These are phyloP conservation scores for Sceloporus undulatus DNA, from an alignment of 2,113 vertebrate species.

Conservation along the genomic window DNA sequence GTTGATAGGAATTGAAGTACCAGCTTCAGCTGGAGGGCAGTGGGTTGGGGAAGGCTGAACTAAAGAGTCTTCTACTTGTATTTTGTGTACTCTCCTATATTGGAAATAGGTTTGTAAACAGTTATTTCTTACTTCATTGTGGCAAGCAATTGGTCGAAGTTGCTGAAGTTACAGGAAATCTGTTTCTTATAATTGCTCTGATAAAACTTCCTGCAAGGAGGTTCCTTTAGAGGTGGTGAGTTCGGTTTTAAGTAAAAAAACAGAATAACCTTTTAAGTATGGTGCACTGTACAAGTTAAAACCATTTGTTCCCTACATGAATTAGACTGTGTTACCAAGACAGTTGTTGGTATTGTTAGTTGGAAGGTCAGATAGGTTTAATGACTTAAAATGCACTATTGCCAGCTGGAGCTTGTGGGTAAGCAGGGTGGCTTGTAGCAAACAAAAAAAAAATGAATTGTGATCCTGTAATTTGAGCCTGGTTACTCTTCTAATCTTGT, in stretches of 20 bases:
- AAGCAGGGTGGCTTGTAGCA: background rate
- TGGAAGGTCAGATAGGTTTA: background rate
- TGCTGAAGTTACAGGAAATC: background rate
- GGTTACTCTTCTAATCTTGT: background rate
- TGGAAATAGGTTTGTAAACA: background rate
- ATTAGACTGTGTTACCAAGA: background rate
- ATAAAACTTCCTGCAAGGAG: background rate
- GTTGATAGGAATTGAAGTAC: background rate
- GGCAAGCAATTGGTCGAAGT: background rate
- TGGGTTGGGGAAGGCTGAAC: background rate
- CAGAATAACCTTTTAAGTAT: background rate
- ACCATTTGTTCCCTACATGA: background rate
- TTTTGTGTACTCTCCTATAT: background rate
- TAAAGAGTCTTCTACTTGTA: background rate
- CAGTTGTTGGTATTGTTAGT: background rate
- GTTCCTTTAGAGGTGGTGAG: background rate
- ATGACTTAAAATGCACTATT: background rate
- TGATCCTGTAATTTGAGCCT: background rate
- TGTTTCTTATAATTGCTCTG: background rate
- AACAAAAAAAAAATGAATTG: background rate
- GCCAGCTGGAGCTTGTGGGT: background rate
- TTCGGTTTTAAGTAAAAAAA: background rate
- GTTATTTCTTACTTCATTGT: background rate
- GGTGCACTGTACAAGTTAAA: background rate
- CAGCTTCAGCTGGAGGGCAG: background rate